Base-by-base conservation (phyloP, 2,888 invertebrate genomes). In the Nesidiocoris tenuis region DNA sequence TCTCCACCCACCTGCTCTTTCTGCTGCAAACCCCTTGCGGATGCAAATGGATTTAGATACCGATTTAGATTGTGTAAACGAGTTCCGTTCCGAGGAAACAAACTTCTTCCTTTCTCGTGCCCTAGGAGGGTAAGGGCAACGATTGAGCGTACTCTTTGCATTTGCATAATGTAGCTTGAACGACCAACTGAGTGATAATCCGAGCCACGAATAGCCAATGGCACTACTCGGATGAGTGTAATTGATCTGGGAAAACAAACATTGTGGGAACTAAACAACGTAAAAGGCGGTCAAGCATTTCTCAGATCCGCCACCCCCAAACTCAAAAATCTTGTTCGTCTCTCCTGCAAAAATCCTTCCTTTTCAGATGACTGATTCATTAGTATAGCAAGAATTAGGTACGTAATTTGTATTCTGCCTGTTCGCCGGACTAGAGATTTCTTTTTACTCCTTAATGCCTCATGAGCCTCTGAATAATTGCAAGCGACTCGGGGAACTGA, bases 21-120 rank as follows among this genome's bases (percentile, higher is more conserved):
- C 24, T 17, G 9, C 16, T 59, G 12, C 39, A 39, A 12, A 39
- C 59, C 2, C 23, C 12, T 68, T 67, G 54, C 57, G 23, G 57
- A 68, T 57, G 68, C 68, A 59, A 68, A 68, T 68, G 57, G 68
- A 57, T 68, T 68, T 59, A 68, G 68, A 68, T 68, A 23, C 68
- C 68, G 9, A 68, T 59, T 57, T 68, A 68, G 68, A 68, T 68
- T 68, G 68, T 23, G 68, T 54, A 59, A 59, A 59, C 68, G 68
- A 68, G 68, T 68, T 68, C 68, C 59, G 56, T 23, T 57, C 19
- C 2, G 57, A 57, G 23, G 55, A 68, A 68, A 56, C 12, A 68
- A 68, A 67, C 57, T 68, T 68, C 68, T 39, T 68, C 68, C 39
- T 55, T n/a, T 21, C 56, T 67, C 55, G 67, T 68, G 68, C 68